A percentile compares a stretch with the other conserved stretches of the same genome.
phyloP scores from a whole-genome alignment of 2,888 invertebrate species.

The Apodemia hepburni region DNA sequence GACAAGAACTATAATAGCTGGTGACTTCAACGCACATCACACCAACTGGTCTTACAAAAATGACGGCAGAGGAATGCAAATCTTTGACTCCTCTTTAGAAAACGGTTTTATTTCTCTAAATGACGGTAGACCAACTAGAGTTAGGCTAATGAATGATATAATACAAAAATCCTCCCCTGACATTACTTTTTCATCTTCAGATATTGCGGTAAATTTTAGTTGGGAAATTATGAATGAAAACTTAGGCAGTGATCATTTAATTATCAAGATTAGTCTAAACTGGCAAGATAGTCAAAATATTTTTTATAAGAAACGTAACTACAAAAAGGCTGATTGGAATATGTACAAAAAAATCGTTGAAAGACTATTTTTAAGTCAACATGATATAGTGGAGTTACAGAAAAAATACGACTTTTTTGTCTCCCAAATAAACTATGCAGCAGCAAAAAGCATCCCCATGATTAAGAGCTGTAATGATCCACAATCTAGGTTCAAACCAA shows the following conservation, averaged over 20 bases:
- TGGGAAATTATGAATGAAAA: constrained; percentile 23
- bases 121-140: constrained; percentile 27
- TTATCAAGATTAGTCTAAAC: constrained; percentile 23
- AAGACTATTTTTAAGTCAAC: constrained; percentile 12
- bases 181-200: constrained; percentile 27
- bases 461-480: constrained; percentile 29
- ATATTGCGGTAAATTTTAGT: constrained; percentile 24
- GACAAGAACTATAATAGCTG: constrained; percentile 29
- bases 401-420: constrained; percentile 24
- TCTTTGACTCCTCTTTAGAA: constrained; percentile 31
- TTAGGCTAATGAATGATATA: constrained; percentile 26
- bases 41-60: no score
- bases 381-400: constrained; percentile 17
- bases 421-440: constrained; percentile 19
- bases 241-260: constrained; percentile 27
- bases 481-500: constrained; percentile 28
- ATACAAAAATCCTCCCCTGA: constrained; percentile 35
- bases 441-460: constrained; percentile 27
- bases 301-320: constrained; percentile 25
- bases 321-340: constrained; percentile 22
- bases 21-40: no score
- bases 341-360: neutral
- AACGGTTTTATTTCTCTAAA: constrained; percentile 28
- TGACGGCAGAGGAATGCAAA: constrained; percentile 26
- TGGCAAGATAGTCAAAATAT: neutral